Base-by-base conservation (phyloP, 2,888 invertebrate species). In the Drosophila greeni region DNA sequence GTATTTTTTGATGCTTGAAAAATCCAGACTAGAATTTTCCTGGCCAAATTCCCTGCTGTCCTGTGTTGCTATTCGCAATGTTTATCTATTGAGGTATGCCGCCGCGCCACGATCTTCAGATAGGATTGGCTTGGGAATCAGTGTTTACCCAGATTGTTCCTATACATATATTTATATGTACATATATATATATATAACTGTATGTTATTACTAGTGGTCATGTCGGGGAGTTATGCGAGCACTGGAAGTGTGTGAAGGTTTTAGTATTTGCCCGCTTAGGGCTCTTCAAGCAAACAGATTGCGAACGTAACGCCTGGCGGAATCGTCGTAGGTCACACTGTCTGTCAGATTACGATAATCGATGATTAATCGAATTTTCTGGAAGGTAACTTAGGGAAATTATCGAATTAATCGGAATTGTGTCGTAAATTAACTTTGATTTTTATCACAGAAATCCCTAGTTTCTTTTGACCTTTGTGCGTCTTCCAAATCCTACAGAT, bases 1-100 rank as follows among this genome's bases (percentile, higher is more conserved):
- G n/a, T 0, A 3, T 40, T 1, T 14, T 20, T 39, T 7, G 1
- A n/a, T 16, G 1, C 6, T 0, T 26, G 6, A 6, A 4, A 7
- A 3, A 2, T 29, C 2, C 3, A 12, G 2, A 7, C 5, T 16
- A 12, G 5, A 6, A 24, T 24, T 24, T 24, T 42, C 6, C 3
- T n/a, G n/a, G 23, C 3, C 23, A 33, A 24, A 4, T 43, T 45
- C 12, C 14, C 7, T 24, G 36, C 5, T 26, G 16, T 11, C 14
- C 12, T n/a, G 66, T 43, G 40, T 56, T 14, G 9, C 31, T 33
- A 39, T 7, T 42, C 36, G 18, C 26, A 48, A 42, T 12, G 60
- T 65, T 56, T 60, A 68, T 57, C 68, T 76, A 71, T 66, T 39
- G 56, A 59, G 64, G 39, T 57, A 60, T 49, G 61, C 48, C 36